Conservation (phyloP, 2,113 vertebrate species). For the Pollachius pollachius region DNA sequence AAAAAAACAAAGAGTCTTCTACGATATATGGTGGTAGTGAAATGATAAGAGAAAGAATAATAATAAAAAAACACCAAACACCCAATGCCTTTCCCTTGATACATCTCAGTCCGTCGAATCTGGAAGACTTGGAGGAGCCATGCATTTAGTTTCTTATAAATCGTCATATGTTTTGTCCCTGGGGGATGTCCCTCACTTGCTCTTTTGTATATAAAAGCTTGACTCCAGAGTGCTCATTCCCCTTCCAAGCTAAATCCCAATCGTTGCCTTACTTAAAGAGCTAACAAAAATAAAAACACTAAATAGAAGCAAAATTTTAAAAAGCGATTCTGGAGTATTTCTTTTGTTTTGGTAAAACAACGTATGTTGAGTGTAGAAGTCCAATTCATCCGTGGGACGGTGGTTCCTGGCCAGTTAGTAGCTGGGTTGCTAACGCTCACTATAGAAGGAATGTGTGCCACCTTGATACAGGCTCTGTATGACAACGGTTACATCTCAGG, state of each 20-base stretch:
- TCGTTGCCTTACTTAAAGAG: background rate
- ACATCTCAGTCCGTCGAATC: constrained; percentile 12
- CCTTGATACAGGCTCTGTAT: constrained; percentile 65
- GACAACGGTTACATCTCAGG: constrained; percentile 49
- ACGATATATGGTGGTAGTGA: constrained; percentile 82
- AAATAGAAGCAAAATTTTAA: background rate
- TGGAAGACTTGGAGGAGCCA: constrained; percentile 7
- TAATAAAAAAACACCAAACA: constrained; percentile 50
- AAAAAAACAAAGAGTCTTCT: constrained; percentile 77
- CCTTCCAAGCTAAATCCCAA: background rate
- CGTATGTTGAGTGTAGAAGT: too few species aligned
- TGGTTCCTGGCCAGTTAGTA: constrained; percentile 39
- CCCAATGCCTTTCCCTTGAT: constrained; percentile 40
- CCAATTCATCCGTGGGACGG: too few species aligned
- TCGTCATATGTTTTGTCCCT: constrained; percentile 16
- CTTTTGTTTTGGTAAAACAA: too few species aligned
- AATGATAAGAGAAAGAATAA: constrained; percentile 68
- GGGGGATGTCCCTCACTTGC: constrained; percentile 13
- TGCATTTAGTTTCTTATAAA: background rate
- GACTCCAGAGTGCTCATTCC: constrained; percentile 51
- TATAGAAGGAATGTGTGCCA: constrained; percentile 88
- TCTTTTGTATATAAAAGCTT: constrained; percentile 49
- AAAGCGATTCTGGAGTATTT: too few species aligned
- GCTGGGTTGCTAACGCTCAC: constrained; percentile 73
- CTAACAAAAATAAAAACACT: constrained; percentile 4